These are phyloP conservation scores for Nebria brevicollis DNA, from an alignment of 2,888 invertebrate genomes.

Conservation along the genomic window DNA sequence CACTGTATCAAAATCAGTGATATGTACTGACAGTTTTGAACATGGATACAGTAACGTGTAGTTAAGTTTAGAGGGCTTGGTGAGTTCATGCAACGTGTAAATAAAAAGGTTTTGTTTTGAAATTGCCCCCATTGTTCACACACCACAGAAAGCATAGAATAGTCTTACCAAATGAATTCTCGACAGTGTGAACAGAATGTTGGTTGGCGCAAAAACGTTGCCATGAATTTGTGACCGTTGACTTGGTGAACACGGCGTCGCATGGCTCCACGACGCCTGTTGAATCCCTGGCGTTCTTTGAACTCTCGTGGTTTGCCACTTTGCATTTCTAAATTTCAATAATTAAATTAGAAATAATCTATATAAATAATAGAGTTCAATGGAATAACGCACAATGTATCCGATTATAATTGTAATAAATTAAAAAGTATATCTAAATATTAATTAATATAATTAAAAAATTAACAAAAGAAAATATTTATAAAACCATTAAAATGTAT, in stretches of 20 bases:
- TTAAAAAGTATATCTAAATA: too few relatives aligned
- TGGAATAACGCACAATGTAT: too few relatives aligned
- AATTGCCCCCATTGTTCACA: slow-evolving; percentile 18
- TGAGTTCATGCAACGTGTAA: slow-evolving; percentile 38
- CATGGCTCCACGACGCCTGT: slow-evolving; percentile 97
- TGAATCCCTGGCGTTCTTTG: slow-evolving; percentile 95
- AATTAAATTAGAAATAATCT: background rate
- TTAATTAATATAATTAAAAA: too few relatives aligned
- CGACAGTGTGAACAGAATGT: slow-evolving; percentile 99
- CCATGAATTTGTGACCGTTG: slow-evolving; percentile 99
- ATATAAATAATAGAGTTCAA: too few relatives aligned
- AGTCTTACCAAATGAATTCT: slow-evolving; percentile 95
- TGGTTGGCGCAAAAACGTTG: slow-evolving; percentile 97
- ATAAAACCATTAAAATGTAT: too few relatives aligned
- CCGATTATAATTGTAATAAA: too few relatives aligned
- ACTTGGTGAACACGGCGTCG: slow-evolving; percentile 96
- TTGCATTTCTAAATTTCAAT: slow-evolving; percentile 61
- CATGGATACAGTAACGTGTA: background rate
- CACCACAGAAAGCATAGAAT: slow-evolving; percentile 21
- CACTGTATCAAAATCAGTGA: background rate
- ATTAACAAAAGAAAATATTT: too few relatives aligned
- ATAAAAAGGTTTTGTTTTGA: background rate
- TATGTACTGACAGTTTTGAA: background rate
- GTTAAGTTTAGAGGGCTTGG: background rate
- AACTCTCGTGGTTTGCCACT: slow-evolving; percentile 81